Base-by-base conservation (phyloP, 2,797 vertebrate genomes). In the Alcedo atthis region DNA sequence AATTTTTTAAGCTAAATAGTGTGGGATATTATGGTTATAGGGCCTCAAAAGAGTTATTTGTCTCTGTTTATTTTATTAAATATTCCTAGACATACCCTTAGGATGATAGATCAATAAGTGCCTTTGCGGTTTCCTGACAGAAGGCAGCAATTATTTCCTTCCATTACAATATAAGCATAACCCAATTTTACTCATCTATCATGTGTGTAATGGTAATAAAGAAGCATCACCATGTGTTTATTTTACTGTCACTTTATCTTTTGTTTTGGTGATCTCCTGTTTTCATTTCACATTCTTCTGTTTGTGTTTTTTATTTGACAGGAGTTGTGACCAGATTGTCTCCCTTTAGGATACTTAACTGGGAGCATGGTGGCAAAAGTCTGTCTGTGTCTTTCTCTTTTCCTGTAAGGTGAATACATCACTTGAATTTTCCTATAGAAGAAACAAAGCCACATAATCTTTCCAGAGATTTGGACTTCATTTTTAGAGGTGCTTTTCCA, bases 61-160 rank as follows among this genome's bases (percentile, higher is more conserved):
- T 97, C 97, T 98, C 94, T 97, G 93, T 96, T 97, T 97, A 97
- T 97, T 98, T 97, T 98, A 97, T 97, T 97, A 98, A 98, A 97
- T 96, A 96, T 97, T 96, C 93, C 70, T 93, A 95, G 96, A 97
- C 88, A 71, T 94, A 91, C 95, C 94, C 96, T 69, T 88, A 97
- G 91, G 93, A 97, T 92, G 88, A 93, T 88, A 73, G 94, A 98
- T 98, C 97, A 96, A 98, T 98, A 98, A 95, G 87, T 94, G 93
- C 89, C 92, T 96, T 97, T 98, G 98, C 0, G 97, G 97, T 97
- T 98, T 98, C 96, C 95, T 96, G 97, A 98, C 97, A 95, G 97
- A 98, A 97, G 57, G 92, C 92, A 96, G 95, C 93, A 98, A 97
- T 98, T 98, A 98, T 97, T 97, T 97, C 90, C 97, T 97, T 98